Base-by-base conservation (phyloP, 2,888 invertebrate species). In the Caenorhabditis macrosperma region DNA sequence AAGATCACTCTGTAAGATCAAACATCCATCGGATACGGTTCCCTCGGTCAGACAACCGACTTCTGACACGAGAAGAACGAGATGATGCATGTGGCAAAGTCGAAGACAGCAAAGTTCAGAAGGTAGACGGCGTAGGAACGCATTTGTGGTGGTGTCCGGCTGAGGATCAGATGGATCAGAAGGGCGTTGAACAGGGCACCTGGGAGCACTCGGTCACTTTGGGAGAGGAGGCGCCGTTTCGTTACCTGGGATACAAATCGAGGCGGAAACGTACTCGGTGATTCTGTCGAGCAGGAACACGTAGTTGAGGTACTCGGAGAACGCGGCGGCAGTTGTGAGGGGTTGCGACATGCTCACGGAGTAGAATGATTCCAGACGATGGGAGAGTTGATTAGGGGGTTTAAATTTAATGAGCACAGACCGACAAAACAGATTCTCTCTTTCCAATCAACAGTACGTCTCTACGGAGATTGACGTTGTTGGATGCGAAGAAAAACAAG, bases 81-180 rank as follows among this genome's bases (percentile, higher is more conserved):
- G 24, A 69, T 57, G 57, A 77, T 68, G 68, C 68, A 77, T 4
- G 76, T 77, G 57, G 69, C 68, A 15, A 81, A 71, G 50, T 81
- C 81, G 41, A 82, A 78, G 2, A 82, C 30, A 28, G 79, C 78
- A 60, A 82, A 82, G 59, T 79, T 79, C 52, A 82, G 30, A 0
- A 82, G 64, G 28, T 75, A 76, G 44, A 82, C 72, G 15, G 76
- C 57, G 17, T 78, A 82, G 12, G 71, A 63, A 26, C 48, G 50
- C 71, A 79, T 67, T 35, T 66, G 67, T 20, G 33, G 33, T 10
- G 82, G 78, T 4, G 82, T 82, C 4, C 55, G 38, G 55, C 54
- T 57, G 9, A 76, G 24, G 50, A 79, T 77, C 48, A 77, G 41
- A n/a, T 20, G 44, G 61, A 77, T 77, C 22, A 77, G 30, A 15